Base-by-base conservation (phyloP, 92 coral and sea anemone genomes). In the Zoanthus sociatus region DNA sequence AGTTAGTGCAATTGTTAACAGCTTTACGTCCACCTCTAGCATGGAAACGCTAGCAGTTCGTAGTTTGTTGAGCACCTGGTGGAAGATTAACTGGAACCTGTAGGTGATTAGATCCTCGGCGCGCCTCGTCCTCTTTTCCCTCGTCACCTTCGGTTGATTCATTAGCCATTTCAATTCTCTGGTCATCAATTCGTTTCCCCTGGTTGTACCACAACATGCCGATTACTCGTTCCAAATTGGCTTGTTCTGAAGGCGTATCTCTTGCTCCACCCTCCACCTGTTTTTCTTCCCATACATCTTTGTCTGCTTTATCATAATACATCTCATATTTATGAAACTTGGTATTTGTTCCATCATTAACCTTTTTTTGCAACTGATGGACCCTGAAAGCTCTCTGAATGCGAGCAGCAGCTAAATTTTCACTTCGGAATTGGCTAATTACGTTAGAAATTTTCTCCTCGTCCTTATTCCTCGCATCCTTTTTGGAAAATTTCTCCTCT, bases 181-280 rank as follows among this genome's bases (percentile, higher is more conserved):
- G 91, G 32, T 87, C 92, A 0, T 94, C 92, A 61, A 78, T 32
- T 4, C 93, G 83, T 46, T 93, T 94, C 16, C 95, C 93, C 42
- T 90, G 98, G 78, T 91, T 94, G 83, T 91, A 91, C 98, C 98
- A 94, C 83, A 94, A 61, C 95, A 93, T 94, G n/a, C 92, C 98
- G 18, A 94, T 91, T 18, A 94, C 94, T 15, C 91, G 83, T 63
- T 92, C 97, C 16, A 94, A 48, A 15, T 85, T 89, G 0, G 94
- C 94, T 13, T 86, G 89, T 63, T 76, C 89, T 0, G 85, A n/a
- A 16, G 75, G 85, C 16, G 88, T 60, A 6, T 86, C 89, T 21
- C 83, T 89, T 3, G 88, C 78, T 42, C 89, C 84, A 3, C 90
- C 91, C 44, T 84, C 92, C 4, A 92, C 88, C 33, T 97, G 98